Base-by-base conservation (phyloP, 2,113 vertebrate genomes). In the Xenus cinereus region DNA sequence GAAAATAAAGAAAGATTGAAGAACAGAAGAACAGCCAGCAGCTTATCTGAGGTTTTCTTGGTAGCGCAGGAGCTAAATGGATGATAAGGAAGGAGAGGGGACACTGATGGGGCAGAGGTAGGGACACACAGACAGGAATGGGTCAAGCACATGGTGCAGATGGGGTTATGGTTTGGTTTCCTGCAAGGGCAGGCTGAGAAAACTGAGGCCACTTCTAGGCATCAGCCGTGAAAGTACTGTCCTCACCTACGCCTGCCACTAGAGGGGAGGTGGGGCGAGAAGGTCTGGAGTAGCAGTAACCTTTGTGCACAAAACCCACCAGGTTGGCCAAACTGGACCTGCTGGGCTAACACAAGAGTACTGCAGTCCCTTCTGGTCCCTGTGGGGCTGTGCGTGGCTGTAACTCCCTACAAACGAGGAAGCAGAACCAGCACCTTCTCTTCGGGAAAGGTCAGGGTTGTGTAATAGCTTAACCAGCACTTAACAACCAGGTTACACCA, bases 211-310 rank as follows among this genome's bases (percentile, higher is more conserved):
- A 26, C 11, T 45, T 50, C 11, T n/a, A 24, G 4, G 8, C 23
- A 46, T 9, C 10, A 0, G 1, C 35, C 6, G 0, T 12, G 30
- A 26, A 73, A 45, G 5, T 3, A 1, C 20, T 1, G 0, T 7
- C 26, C 18, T 39, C 35, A 57, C 6, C 50, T 14, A 32, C 1
- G 1, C 6, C 28, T 1, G 0, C 14, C 1, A 0, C 4, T 0
- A 0, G 15, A 81, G 7, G 9, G 9, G 8, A 69, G 14, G 7
- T 10, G 27, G 24, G 18, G 4, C 1, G 3, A 79, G 30, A 16
- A 90, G n/a, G 4, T 12, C 45, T 24, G 54, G 53, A 57, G 50
- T 4, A 68, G 30, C 54, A 71, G 6, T 4, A 73, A 33, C 7
- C 3, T 64, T 46, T 53, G 13, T 9, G 2, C 6, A 27, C 18